Percentiles rank a stretch among this genome's conserved stretches.
These are phyloP conservation scores for Syrphus vitripennis DNA, from an alignment of 2,888 invertebrate species.

Conservation along the genomic window DNA sequence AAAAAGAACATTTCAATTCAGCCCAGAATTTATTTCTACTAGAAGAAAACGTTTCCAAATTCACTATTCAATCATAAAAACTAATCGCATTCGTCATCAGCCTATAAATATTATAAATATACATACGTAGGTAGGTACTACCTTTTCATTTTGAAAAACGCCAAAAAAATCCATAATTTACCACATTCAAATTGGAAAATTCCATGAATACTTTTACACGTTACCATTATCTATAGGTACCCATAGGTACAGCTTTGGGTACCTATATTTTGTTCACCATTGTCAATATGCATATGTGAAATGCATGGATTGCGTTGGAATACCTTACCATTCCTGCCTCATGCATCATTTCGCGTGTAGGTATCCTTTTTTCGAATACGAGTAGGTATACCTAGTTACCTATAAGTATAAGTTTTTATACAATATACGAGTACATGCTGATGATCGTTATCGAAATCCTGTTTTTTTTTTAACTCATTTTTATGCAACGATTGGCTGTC, in stretches of 20 bases:
- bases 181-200: background rate
- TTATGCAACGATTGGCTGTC: slow-evolving; percentile 43
- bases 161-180: background rate
- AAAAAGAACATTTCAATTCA: background rate
- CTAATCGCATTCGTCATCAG: background rate
- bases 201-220: background rate
- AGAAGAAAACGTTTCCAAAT: background rate
- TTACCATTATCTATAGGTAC: too few relatives aligned
- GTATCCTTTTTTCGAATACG: slow-evolving; percentile 40
- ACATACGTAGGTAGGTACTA: too few relatives aligned
- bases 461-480: slow-evolving; percentile 12
- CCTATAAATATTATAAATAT: background rate
- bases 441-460: slow-evolving; percentile 5
- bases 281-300: slow-evolving; percentile 5
- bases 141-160: background rate
- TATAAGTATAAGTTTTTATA: background rate
- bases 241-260: background rate
- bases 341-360: slow-evolving; percentile 29
- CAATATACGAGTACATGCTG: too few relatives aligned
- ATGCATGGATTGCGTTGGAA: background rate
- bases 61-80: background rate
- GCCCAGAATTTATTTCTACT: background rate
- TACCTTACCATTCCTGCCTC: background rate
- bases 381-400: background rate
- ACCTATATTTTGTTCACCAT: background rate